Evolutionary conservation across 1,140 invertebrate species (phyloP).

Genomic region (Pseudomyrmex cubaensis): DNA sequence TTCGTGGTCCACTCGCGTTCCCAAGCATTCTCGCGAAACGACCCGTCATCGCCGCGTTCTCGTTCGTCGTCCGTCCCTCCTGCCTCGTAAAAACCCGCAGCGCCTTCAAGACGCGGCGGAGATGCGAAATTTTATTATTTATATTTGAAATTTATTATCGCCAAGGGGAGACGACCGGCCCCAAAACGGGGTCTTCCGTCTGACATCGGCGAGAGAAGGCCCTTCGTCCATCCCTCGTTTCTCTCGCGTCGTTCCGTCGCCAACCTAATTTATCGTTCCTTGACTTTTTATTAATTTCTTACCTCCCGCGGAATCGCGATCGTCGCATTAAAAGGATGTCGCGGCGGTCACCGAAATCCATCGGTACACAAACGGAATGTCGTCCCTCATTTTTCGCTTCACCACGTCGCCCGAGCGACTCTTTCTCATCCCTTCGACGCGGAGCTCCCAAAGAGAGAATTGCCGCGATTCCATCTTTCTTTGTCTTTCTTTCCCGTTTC

Average conservation of each 20-base stretch:
- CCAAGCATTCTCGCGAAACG: constrained; percentile 49
- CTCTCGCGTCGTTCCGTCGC: constrained; percentile 76
- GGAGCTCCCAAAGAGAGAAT: constrained; percentile 7
- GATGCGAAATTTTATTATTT: constrained; percentile 81
- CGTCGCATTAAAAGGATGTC: constrained; percentile 72
- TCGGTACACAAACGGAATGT: constrained; percentile 75
- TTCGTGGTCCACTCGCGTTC: constrained; percentile 42
- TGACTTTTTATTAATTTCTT: constrained; percentile 85
- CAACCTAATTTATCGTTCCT: constrained; percentile 84
- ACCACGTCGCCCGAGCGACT: neutral
- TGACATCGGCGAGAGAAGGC: neutral
- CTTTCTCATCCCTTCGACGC: constrained; percentile 46
- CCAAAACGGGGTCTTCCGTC: neutral
- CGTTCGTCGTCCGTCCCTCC: constrained; percentile 21
- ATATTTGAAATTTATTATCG: constrained; percentile 85
- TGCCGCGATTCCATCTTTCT: constrained; percentile 21
- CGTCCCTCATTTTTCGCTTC: constrained; percentile 75
- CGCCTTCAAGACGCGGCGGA: constrained; percentile 61
- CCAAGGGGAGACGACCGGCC: constrained; percentile 50
- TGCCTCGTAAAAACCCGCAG: constrained; percentile 76
- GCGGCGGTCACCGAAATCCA: constrained; percentile 66
- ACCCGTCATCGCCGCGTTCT: constrained; percentile 31
- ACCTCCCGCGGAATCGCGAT: constrained; percentile 79
- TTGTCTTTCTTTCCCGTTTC: constrained; percentile 27
- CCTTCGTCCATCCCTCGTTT: constrained; percentile 5